These are phyloP conservation scores for Euura saliciscinereae DNA, from an alignment of 1,140 invertebrate species.

Conservation along the genomic window DNA sequence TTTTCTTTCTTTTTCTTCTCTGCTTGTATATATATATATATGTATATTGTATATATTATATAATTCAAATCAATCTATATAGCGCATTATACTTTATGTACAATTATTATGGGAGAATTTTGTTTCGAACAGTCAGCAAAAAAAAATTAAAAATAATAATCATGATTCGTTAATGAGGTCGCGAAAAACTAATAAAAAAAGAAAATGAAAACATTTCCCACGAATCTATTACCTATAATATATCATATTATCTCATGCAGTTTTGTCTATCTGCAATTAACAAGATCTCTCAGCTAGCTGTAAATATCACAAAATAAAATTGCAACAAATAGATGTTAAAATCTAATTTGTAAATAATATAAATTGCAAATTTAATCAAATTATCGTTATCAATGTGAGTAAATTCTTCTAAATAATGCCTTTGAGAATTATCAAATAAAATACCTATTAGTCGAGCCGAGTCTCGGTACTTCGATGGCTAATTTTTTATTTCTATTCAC, in stretches of 20 bases:
- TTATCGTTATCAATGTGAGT: not conserved
- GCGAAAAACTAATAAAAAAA: too few relatives aligned
- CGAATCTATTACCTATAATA: too few relatives aligned
- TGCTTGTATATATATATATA: not conserved
- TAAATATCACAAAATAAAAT: conserved; percentile 1
- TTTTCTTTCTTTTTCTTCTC: too few relatives aligned
- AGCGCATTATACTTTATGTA: too few relatives aligned
- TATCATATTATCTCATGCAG: not conserved
- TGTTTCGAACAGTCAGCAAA: too few relatives aligned
- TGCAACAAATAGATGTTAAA: not conserved
- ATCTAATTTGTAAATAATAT: conserved; percentile 3
- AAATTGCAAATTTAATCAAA: not conserved
- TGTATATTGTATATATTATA: not conserved
- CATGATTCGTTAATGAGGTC: too few relatives aligned
- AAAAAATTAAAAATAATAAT: too few relatives aligned
- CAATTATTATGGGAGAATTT: too few relatives aligned
- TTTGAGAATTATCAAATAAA: not conserved
- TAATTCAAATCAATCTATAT: not conserved
- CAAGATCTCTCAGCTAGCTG: too few relatives aligned
- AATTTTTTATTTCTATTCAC: not conserved
- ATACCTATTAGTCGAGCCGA: not conserved
- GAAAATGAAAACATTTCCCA: too few relatives aligned
- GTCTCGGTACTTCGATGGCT: not conserved
- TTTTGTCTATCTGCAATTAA: not conserved
- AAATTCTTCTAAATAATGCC: not conserved